Percentiles rank a stretch among this genome's conserved stretches.
Conservation (phyloP, 1,140 invertebrate genomes). For the Dreissena rostriformis region DNA sequence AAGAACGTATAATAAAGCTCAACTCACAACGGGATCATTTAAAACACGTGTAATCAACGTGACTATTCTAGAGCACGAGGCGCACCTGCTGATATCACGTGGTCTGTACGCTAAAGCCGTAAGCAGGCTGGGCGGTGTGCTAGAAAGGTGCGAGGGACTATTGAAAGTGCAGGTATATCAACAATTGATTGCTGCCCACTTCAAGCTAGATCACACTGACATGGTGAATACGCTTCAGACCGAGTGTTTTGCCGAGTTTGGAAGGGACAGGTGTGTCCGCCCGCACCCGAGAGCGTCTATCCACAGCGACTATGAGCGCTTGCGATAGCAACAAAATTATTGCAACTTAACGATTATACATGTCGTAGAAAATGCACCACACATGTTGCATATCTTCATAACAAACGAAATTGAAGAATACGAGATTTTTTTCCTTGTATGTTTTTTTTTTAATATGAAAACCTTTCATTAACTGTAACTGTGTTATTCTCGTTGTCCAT, state of each 20-base stretch:
- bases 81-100: conserved; percentile 58
- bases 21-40: no score
- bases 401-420: no score
- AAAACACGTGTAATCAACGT: conserved; percentile 38
- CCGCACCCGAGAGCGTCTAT: conserved; percentile 58
- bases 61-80: conserved; percentile 62
- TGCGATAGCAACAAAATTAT: neutral
- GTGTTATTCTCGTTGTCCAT: no score
- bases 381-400: no score
- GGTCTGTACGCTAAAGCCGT: conserved; percentile 51
- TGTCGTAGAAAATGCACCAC: no score
- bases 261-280: conserved; percentile 32
- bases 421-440: no score
- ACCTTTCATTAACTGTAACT: no score
- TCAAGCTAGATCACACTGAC: conserved; percentile 29
- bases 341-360: no score
- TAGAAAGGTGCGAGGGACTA: conserved; percentile 37
- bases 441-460: no score
- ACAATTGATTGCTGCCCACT: conserved; percentile 53
- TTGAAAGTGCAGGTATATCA: conserved; percentile 57
- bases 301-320: conserved; percentile 47
- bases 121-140: conserved; percentile 36
- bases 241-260: conserved; percentile 51
- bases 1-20: neutral
- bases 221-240: conserved; percentile 33